A percentile compares a stretch with the other conserved stretches of the same genome.
Conservation (phyloP, 1,140 invertebrate genomes). For the Trichoplusia ni region DNA sequence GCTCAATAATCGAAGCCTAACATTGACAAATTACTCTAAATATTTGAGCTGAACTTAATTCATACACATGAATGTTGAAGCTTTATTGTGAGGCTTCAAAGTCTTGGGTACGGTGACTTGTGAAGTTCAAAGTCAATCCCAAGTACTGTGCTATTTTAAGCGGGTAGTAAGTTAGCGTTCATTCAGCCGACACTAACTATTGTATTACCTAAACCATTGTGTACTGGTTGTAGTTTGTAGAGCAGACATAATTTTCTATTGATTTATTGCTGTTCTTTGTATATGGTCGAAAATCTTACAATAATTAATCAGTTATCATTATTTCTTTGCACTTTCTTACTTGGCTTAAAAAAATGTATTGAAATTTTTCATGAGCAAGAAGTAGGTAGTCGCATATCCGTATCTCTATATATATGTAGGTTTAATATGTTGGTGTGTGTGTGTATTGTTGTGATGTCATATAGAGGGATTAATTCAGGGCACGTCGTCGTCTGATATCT, state of each 20-base stretch:
- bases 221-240: background rate
- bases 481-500: constrained; percentile 70
- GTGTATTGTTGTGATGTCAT: constrained; percentile 63
- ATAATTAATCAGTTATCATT: background rate
- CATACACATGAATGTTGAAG: constrained; percentile 14
- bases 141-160: constrained; percentile 34
- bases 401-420: constrained; percentile 16
- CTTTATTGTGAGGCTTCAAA: constrained; percentile 33
- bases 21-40: constrained; percentile 7
- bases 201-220: constrained; percentile 27
- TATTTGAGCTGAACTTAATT: constrained; percentile 1
- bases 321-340: too few species aligned
- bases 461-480: constrained; percentile 72
- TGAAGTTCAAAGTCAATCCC: constrained; percentile 43
- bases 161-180: constrained; percentile 25
- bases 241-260: constrained; percentile 9
- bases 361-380: background rate
- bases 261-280: constrained; percentile 1
- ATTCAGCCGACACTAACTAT: constrained; percentile 28
- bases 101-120: constrained; percentile 32
- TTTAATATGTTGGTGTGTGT: constrained; percentile 25
- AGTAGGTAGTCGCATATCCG: too few species aligned
- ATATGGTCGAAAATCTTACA: background rate
- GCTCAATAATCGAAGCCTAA: constrained; percentile 35
- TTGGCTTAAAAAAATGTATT: too few species aligned